Evolutionary conservation across 1,140 invertebrate genomes (phyloP).

Genomic region (Arctopsyche grandis): DNA sequence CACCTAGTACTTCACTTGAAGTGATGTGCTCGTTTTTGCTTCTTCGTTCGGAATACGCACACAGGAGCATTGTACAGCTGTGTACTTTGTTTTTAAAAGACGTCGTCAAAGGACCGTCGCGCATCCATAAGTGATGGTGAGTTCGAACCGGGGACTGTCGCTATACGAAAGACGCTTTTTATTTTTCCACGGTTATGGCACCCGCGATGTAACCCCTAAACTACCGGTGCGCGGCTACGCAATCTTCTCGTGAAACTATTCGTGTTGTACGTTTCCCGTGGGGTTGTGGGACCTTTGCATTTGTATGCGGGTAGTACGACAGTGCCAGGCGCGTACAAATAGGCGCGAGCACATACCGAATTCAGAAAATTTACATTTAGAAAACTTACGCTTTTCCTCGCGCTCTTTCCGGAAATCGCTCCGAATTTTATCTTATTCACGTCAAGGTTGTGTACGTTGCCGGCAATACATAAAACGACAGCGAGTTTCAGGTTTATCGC

Average conservation of each 20-base stretch:
- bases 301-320: not conserved
- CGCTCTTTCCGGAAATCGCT: not conserved
- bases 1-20: too few species aligned
- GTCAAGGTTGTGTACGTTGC: not conserved
- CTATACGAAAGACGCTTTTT: not conserved
- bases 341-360: not conserved
- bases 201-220: not conserved
- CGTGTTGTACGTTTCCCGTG: not conserved
- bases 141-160: not conserved
- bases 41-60: too few species aligned
- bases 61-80: too few species aligned
- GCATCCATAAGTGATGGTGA: not conserved
- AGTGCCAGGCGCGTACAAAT: not conserved
- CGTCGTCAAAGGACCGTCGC: too few species aligned
- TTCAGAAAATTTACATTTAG: conserved; percentile 4
- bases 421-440: not conserved
- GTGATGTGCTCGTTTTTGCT: too few species aligned
- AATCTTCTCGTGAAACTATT: conserved; percentile 26
- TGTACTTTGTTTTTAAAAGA: too few species aligned
- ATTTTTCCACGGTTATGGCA: conserved; percentile 11
- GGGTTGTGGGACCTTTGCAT: not conserved
- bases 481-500: not conserved
- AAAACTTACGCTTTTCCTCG: not conserved
- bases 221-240: not conserved
- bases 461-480: not conserved